Conservation (phyloP, 2,888 invertebrate species). For the Meiosimyza decipiens region DNA sequence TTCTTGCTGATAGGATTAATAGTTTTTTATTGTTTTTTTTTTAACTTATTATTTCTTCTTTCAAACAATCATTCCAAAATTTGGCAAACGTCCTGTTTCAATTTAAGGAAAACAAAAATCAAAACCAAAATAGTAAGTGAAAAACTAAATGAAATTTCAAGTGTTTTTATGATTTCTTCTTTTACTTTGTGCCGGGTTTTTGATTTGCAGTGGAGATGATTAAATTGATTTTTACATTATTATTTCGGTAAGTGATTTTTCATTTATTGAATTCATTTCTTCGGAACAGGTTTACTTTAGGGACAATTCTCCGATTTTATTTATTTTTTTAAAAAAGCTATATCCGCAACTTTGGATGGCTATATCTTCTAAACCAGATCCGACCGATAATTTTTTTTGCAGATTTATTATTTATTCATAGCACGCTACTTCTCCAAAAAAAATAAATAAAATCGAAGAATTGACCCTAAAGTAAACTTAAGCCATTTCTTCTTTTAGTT, state of each 20-base stretch:
- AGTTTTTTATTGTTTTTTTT: background rate
- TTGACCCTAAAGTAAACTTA: too few relatives aligned
- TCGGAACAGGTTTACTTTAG: too few relatives aligned
- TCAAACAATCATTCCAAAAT: background rate
- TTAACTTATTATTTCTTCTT: background rate
- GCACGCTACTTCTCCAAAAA: too few relatives aligned
- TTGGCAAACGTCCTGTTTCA: background rate
- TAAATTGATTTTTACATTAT: constrained; percentile 55
- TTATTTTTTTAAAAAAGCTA: too few relatives aligned
- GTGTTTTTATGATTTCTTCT: constrained; percentile 15
- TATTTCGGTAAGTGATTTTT: constrained; percentile 51
- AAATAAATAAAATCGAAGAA: too few relatives aligned
- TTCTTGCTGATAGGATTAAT: background rate
- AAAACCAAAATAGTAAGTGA: background rate
- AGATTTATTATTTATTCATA: too few relatives aligned
- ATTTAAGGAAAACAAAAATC: background rate
- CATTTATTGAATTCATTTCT: constrained; percentile 23
- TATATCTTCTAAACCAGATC: too few relatives aligned
- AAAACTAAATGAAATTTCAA: background rate
- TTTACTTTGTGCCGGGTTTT: background rate
- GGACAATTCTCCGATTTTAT: too few relatives aligned
- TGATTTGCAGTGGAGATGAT: constrained; percentile 44
- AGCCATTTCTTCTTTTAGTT: too few relatives aligned
- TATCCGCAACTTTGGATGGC: too few relatives aligned
- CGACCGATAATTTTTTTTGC: too few relatives aligned